Evolutionary conservation across 2,113 vertebrate species (phyloP).

Genomic region (Leptobrachium ailaonicum): DNA sequence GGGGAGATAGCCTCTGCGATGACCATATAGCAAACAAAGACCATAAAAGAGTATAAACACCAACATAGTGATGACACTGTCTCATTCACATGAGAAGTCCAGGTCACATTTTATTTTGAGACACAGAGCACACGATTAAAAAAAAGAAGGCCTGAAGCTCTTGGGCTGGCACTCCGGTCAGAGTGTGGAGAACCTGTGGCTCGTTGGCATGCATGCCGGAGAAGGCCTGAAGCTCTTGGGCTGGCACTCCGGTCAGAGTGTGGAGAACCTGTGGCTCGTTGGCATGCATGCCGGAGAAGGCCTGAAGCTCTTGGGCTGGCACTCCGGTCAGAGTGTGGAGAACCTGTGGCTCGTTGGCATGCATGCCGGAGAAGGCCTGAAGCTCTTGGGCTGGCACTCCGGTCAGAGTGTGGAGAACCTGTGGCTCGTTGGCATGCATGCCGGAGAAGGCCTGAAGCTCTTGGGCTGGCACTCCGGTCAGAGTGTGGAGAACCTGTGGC

Average conservation of each 20-base stretch:
- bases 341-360: slow-evolving; percentile 31
- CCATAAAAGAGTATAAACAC: no score
- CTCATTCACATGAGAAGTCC: no score
- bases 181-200: slow-evolving; percentile 21
- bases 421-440: slow-evolving; percentile 37
- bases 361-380: slow-evolving; percentile 39
- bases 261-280: slow-evolving; percentile 35
- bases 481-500: slow-evolving; percentile 26
- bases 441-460: slow-evolving; percentile 41
- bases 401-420: slow-evolving; percentile 30
- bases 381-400: slow-evolving; percentile 39
- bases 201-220: slow-evolving; percentile 41
- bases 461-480: slow-evolving; percentile 36
- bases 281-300: slow-evolving; percentile 35
- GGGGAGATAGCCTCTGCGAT: no score
- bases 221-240: slow-evolving; percentile 37
- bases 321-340: slow-evolving; percentile 37
- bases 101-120: no score
- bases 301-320: slow-evolving; percentile 38
- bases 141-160: slow-evolving; percentile 11
- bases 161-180: slow-evolving; percentile 23
- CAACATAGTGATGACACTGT: no score
- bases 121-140: no score
- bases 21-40: no score
- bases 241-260: slow-evolving; percentile 36